Conservation (phyloP, 2,797 vertebrate species). For the Psittacula echo region DNA sequence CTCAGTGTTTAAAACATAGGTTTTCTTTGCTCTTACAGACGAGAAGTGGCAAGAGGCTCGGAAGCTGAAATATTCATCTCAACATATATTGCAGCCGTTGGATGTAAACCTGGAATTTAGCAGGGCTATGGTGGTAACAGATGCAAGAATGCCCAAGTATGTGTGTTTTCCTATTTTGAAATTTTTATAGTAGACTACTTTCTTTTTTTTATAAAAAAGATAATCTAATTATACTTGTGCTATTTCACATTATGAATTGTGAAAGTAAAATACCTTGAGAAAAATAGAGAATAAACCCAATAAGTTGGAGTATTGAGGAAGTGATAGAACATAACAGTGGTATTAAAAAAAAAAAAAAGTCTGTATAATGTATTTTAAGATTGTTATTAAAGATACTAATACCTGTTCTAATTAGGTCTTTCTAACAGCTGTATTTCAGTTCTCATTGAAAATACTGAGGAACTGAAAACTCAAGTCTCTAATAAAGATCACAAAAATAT, state of each 20-base stretch:
- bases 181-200: not conserved
- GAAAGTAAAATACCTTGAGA: not conserved
- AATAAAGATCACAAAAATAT: not conserved
- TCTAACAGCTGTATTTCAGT: not conserved
- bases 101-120: slow-evolving; percentile 91
- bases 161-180: slow-evolving; percentile 9
- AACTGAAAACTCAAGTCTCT: not conserved
- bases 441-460: not conserved
- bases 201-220: not conserved
- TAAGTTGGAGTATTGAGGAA: not conserved
- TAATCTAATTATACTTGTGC: not conserved
- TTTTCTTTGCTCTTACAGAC: slow-evolving; percentile 76
- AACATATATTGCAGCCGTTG: slow-evolving; percentile 93
- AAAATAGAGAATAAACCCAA: not conserved
- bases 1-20: not conserved
- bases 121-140: slow-evolving; percentile 94
- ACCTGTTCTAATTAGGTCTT: not conserved
- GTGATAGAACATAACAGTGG: not conserved
- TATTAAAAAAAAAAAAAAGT: not conserved
- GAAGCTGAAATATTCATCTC: slow-evolving; percentile 83
- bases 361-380: not conserved
- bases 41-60: slow-evolving; percentile 93
- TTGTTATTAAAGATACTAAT: not conserved
- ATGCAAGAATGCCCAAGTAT: slow-evolving; percentile 95
- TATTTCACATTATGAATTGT: not conserved